Evolutionary conservation across 1,140 invertebrate species (phyloP).

Genomic region (Papilio machaon): DNA sequence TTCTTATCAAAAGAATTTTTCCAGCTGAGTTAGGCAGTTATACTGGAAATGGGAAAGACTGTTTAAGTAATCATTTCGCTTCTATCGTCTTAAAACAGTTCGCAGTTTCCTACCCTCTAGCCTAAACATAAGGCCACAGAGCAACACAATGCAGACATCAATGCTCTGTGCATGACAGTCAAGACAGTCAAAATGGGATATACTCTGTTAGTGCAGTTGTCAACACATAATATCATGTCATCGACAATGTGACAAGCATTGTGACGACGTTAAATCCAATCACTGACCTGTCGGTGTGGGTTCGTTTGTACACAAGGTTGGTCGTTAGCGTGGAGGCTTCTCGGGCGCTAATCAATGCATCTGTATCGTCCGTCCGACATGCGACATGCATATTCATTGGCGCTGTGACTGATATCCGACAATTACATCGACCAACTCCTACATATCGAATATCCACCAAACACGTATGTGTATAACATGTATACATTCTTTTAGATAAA

Average conservation of each 20-base stretch:
- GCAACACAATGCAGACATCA: not conserved
- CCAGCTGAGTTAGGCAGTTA: not conserved
- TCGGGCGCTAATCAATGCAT: slow-evolving; percentile 33
- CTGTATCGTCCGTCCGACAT: slow-evolving; percentile 9
- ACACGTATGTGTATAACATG: not conserved
- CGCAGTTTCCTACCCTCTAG: not conserved
- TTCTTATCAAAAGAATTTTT: slow-evolving; percentile 15
- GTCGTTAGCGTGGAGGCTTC: slow-evolving; percentile 25
- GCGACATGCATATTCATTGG: slow-evolving; percentile 34
- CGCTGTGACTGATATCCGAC: slow-evolving; percentile 31
- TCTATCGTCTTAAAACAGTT: not conserved
- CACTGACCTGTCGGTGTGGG: not conserved
- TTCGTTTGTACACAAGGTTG: slow-evolving; percentile 26
- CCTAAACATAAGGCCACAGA: not conserved
- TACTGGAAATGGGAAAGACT: not conserved
- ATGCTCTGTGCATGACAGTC: not conserved
- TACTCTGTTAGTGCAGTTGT: not conserved
- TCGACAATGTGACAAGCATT: not conserved
- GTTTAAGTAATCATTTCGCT: not conserved
- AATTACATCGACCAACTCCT: slow-evolving; percentile 27
- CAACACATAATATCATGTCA: slow-evolving; percentile 6
- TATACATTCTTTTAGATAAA: no score
- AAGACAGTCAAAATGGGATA: not conserved
- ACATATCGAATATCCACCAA: not conserved
- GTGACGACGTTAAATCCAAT: slow-evolving; percentile 20